Conservation (phyloP, 1,140 invertebrate species). For the Homalodisca vitripennis region DNA sequence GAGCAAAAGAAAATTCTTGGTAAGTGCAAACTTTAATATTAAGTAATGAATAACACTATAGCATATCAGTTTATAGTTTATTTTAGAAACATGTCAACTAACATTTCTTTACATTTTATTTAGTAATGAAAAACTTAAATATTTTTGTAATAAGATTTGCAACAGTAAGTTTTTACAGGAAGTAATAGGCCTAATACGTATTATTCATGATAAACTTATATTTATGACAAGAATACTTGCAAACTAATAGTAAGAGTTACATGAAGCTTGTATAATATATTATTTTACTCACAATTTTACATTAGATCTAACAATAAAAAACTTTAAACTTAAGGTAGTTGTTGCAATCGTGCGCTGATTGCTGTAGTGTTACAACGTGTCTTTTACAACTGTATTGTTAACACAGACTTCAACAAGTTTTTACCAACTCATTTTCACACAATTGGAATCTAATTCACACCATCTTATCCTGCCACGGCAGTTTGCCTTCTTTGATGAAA, state of each 20-base stretch:
- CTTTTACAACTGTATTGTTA: too few relatives aligned
- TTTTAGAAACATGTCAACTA: background rate
- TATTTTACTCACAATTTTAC: too few relatives aligned
- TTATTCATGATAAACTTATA: too few relatives aligned
- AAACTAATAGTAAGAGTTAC: too few relatives aligned
- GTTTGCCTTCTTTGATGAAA: constrained; percentile 24
- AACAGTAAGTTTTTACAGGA: background rate
- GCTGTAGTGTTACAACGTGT: background rate
- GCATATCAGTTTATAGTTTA: background rate
- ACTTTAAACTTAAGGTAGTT: background rate
- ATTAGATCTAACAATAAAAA: background rate
- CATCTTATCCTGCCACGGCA: constrained; percentile 25
- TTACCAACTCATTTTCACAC: too few relatives aligned
- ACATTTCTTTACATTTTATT: background rate
- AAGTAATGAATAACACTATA: background rate
- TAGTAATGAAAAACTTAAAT: background rate
- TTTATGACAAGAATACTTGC: too few relatives aligned
- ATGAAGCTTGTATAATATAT: too few relatives aligned
- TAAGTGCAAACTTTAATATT: background rate
- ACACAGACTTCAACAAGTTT: too few relatives aligned
- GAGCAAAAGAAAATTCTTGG: constrained; percentile 5
- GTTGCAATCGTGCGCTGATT: too few relatives aligned
- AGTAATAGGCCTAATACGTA: too few relatives aligned
- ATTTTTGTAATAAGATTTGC: background rate
- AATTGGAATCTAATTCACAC: background rate